Evolutionary conservation across 2,113 vertebrate species (phyloP).

Genomic region (pig (Sus scrofa)): T2T-Sscrofa CM000813.6:50468001-50468500

Average conservation of each 20-base stretch:
- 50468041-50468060: background rate
- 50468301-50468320: too few relatives aligned
- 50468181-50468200: background rate
- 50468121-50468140: constrained; percentile 28
- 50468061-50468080: background rate
- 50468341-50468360: too few relatives aligned
- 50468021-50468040: constrained; percentile 19
- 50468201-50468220: constrained; percentile 8
- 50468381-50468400: too few relatives aligned
- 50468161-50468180: background rate
- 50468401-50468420: too few relatives aligned
- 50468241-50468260: background rate
- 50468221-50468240: background rate
- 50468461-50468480: too few relatives aligned
- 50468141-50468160: background rate
- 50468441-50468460: too few relatives aligned
- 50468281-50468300: background rate
- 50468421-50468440: too few relatives aligned
- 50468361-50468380: too few relatives aligned
- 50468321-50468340: too few relatives aligned
- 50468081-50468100: constrained; percentile 47
- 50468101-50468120: background rate
- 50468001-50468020: background rate
- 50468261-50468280: background rate
- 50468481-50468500: too few relatives aligned